Evolutionary conservation across 2,888 invertebrate genomes (phyloP), one percentile per base, ranked within the genome.

Genomic region (Drosophila nr. fundita): DNA sequence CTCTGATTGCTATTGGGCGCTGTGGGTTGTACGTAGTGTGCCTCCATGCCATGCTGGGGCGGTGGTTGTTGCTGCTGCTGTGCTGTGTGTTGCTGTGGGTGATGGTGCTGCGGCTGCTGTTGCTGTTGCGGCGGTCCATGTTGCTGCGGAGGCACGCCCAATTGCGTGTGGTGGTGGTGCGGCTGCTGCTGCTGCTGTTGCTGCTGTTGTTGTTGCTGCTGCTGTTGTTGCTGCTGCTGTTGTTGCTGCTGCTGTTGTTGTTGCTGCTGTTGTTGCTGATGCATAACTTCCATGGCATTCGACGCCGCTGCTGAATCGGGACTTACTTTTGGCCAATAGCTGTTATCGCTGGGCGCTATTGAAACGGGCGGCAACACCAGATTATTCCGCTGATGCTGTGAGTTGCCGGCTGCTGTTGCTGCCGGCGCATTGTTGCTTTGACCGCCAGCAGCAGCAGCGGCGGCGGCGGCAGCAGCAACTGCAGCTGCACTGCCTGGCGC

Each of bases 311-410:
- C 96, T 40, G 96, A 96, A 86, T 96, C 96, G 0, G 96, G 96
- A 90, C 97, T 97, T 71, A 97, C 97, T 92, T 97, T 97, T 10
- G 97, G 97, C 97, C 97, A 97, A 93, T 97, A 97, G 1, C 96
- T 95, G 54, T 92, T 91, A 34, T 91, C 91, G 83, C 89, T 85
- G 68, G 91, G 91, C 27, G 92, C 91, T 76, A 92, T 91, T 11
- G 92, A 90, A 55, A 92, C 92, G 32, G 92, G 89, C 10, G 92
- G 91, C 64, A 92, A 66, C 18, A 86, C 85, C 64, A 90, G 66
- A 72, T 82, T 90, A 32, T 86, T 90, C 38, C 92, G 91, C 65
- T 91, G 91, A 50, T 90, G 91, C 60, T 82, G 89, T 24, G 87
- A 4, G 66, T 74, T 87, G 62, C 67, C 63, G 11, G 68, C 73